Evolutionary conservation across 1,140 invertebrate genomes (phyloP).

Genomic region (Hycleus cichorii): DNA sequence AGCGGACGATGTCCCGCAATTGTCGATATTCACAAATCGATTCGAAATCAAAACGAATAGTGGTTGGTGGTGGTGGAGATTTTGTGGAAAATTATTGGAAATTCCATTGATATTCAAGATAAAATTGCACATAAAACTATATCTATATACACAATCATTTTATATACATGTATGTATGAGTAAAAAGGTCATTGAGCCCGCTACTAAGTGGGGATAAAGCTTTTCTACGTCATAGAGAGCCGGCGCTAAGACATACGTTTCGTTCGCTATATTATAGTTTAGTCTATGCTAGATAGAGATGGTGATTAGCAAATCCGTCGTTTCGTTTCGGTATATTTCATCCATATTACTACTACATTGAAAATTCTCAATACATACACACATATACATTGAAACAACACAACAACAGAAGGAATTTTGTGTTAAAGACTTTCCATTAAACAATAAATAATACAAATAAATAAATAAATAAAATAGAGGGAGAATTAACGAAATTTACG

Average conservation of each 20-base stretch:
- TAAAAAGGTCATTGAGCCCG: conserved; percentile 30
- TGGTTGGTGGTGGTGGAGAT: no score
- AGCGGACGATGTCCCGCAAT: no score
- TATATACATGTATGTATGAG: conserved; percentile 13
- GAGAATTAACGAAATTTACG: no score
- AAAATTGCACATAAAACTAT: no score
- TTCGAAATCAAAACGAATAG: no score
- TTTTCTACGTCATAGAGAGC: conserved; percentile 31
- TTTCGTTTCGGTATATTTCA: conserved; percentile 22
- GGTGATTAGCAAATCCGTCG: conserved; percentile 3
- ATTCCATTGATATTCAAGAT: no score
- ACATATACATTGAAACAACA: conserved; percentile 27
- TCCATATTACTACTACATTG: conserved; percentile 26
- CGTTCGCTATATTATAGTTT: not conserved
- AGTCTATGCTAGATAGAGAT: conserved; percentile 25
- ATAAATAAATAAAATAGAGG: no score
- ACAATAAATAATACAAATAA: no score
- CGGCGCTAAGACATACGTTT: conserved; percentile 26
- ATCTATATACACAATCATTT: conserved; percentile 21
- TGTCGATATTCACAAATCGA: no score
- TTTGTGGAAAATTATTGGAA: no score
- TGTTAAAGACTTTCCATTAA: no score
- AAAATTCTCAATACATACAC: conserved; percentile 18
- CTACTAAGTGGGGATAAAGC: conserved; percentile 26
- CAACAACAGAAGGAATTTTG: no score